Evolutionary conservation across 2,888 invertebrate species (phyloP).

Genomic region (Eupithecia insigniata): DNA sequence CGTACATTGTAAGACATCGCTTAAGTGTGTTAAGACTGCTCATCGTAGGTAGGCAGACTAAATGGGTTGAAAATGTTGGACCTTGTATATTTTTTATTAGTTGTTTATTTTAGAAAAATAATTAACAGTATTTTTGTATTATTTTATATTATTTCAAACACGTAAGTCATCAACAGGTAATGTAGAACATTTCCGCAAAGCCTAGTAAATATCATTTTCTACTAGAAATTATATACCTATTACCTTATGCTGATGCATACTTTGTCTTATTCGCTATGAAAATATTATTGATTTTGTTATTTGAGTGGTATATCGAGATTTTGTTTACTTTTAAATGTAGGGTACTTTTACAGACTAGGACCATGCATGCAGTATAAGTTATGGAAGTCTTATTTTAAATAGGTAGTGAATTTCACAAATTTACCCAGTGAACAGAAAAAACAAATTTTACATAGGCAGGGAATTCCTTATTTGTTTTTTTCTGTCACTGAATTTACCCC

Average conservation of each 20-base stretch:
- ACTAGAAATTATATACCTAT: constrained; percentile 10
- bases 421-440: too few species aligned
- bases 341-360: constrained; percentile 36
- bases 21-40: background rate
- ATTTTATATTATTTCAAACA: background rate
- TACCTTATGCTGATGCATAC: constrained; percentile 31
- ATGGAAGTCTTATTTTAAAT: background rate
- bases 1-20: background rate
- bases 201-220: constrained; percentile 24
- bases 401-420: background rate
- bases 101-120: background rate
- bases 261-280: constrained; percentile 30
- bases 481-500: too few species aligned
- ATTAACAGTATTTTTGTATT: too few species aligned
- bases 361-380: constrained; percentile 38
- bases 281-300: constrained; percentile 47
- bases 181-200: constrained; percentile 24
- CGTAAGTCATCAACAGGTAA: background rate
- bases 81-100: background rate
- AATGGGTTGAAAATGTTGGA: background rate
- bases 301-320: constrained; percentile 43
- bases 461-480: too few species aligned
- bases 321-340: constrained; percentile 49
- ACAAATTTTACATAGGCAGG: too few species aligned
- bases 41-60: background rate